Evolutionary conservation across 1,140 invertebrate species (phyloP).

Genomic region (Drosophila athabasca): DNA sequence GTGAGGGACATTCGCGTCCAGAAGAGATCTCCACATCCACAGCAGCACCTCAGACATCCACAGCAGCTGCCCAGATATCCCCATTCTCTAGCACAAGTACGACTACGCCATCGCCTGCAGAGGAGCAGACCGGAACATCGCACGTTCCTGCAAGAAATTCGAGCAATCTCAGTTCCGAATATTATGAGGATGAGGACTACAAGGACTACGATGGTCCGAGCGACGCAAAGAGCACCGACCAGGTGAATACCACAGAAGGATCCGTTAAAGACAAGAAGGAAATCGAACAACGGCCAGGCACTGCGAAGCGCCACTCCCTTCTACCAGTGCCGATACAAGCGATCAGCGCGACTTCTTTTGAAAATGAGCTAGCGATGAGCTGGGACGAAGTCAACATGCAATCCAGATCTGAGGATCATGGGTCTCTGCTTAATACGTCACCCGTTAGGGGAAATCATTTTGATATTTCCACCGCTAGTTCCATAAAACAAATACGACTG

Average conservation of each 20-base stretch:
- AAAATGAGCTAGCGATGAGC: not conserved
- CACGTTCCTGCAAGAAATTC: not conserved
- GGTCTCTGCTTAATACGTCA: not conserved
- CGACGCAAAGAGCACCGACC: not conserved
- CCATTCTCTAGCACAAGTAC: not conserved
- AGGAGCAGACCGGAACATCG: not conserved
- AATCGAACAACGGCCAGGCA: not conserved
- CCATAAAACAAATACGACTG: not conserved
- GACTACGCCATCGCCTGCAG: not conserved
- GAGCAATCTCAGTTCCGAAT: slow-evolving; percentile 30
- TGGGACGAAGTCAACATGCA: not conserved
- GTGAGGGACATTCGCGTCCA: too few species aligned
- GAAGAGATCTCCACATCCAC: not conserved
- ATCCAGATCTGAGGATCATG: not conserved
- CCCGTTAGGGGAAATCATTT: too few species aligned
- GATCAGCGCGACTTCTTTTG: too few species aligned
- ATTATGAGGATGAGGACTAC: slow-evolving; percentile 56
- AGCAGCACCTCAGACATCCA: not conserved
- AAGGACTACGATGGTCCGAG: slow-evolving; percentile 52
- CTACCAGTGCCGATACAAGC: not conserved
- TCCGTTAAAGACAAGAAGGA: not conserved
- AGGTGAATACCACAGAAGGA: not conserved
- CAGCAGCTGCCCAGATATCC: not conserved
- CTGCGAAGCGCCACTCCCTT: slow-evolving; percentile 22
- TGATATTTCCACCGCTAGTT: not conserved